Evolutionary conservation across 2,888 invertebrate species (phyloP).

Genomic region (Cosmorhoe ocellata): DNA sequence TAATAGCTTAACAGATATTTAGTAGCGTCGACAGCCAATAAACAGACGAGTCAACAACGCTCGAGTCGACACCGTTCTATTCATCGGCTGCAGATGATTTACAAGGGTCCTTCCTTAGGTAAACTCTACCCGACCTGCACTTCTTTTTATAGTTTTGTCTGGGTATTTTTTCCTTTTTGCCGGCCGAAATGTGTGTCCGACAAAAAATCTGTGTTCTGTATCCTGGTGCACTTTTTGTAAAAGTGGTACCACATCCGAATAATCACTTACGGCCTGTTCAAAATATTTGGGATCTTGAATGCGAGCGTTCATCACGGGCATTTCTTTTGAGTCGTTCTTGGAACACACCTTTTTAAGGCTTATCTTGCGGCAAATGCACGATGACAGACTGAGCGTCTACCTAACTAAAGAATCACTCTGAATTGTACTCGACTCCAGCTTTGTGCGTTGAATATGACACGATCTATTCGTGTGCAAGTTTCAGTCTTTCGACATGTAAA

Average conservation of each 20-base stretch:
- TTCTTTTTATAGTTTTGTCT: constrained; percentile 80
- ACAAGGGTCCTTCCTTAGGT: constrained; percentile 82
- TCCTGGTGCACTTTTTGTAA: constrained; percentile 78
- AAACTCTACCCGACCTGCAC: constrained; percentile 75
- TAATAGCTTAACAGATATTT: constrained; percentile 75
- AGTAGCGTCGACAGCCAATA: constrained; percentile 75
- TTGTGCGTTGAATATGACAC: constrained; percentile 36
- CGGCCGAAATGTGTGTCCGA: constrained; percentile 72
- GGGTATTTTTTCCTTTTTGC: constrained; percentile 73
- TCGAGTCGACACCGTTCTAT: constrained; percentile 68
- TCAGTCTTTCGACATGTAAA: constrained; percentile 45
- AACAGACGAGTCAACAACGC: constrained; percentile 78
- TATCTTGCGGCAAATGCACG: constrained; percentile 44
- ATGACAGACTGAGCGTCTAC: constrained; percentile 48
- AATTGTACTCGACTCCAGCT: constrained; percentile 35
- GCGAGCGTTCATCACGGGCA: constrained; percentile 58
- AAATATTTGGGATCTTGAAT: constrained; percentile 79
- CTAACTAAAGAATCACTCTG: constrained; percentile 37
- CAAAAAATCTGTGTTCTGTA: constrained; percentile 77
- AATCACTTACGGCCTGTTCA: constrained; percentile 78
- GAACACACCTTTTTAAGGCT: constrained; percentile 58
- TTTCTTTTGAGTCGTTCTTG: constrained; percentile 70
- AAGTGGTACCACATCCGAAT: constrained; percentile 81
- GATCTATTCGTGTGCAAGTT: constrained; percentile 42
- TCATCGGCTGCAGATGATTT: constrained; percentile 79